Evolutionary conservation across 2,797 vertebrate genomes (phyloP).

Genomic region (Ceryle rudis): DNA sequence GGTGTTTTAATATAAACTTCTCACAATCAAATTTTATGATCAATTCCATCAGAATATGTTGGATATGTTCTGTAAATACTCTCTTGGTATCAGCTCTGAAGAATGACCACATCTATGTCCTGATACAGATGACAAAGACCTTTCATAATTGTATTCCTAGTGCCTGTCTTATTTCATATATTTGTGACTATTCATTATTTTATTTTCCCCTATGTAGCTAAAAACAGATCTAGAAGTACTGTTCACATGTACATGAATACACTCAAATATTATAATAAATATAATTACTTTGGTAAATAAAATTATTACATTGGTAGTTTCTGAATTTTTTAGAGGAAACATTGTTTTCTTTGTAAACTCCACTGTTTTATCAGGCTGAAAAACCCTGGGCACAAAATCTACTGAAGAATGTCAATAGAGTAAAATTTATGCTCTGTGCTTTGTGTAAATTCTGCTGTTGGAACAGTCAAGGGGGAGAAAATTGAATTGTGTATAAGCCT

Average conservation of each 20-base stretch:
- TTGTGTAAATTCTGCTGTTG: not conserved
- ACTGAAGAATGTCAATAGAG: not conserved
- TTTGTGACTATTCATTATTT: not conserved
- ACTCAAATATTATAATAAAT: not conserved
- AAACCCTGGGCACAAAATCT: not conserved
- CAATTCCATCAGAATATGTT: not conserved
- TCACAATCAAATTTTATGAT: not conserved
- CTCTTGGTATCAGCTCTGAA: not conserved
- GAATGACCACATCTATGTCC: not conserved
- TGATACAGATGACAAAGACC: not conserved
- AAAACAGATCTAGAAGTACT: not conserved
- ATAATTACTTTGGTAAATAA: not conserved
- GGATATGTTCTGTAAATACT: not conserved
- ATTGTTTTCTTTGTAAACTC: not conserved
- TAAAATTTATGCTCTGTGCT: not conserved
- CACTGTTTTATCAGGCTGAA: not conserved
- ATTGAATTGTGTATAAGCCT: not conserved
- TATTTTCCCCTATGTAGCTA: not conserved
- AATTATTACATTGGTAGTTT: not conserved
- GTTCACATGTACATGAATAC: accelerated
- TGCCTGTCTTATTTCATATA: not conserved
- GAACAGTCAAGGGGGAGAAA: not conserved
- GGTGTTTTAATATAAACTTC: not conserved
- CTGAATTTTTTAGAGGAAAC: not conserved
- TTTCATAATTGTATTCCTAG: not conserved